These are phyloP conservation scores for Sebastes jordani DNA, from an alignment of 2,797 vertebrate genomes.

Conservation along the genomic window DNA sequence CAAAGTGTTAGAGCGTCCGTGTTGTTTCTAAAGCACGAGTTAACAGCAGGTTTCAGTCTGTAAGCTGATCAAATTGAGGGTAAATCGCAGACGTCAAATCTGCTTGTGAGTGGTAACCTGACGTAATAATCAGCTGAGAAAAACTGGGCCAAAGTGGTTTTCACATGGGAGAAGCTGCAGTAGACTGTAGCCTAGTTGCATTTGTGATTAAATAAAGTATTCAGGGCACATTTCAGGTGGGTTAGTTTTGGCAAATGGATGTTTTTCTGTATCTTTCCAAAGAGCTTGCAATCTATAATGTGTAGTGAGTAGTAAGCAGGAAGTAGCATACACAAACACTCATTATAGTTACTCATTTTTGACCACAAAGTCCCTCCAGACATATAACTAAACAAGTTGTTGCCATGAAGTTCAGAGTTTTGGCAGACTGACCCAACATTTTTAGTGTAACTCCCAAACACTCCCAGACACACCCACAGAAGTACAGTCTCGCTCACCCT, in stretches of 20 bases:
- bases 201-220: neutral
- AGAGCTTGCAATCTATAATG: neutral
- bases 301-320: neutral
- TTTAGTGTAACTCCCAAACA: neutral
- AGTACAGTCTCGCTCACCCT: constrained; percentile 55
- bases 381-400: neutral
- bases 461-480: neutral
- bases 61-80: constrained; percentile 9
- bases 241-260: neutral
- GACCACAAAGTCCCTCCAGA: neutral
- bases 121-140: neutral
- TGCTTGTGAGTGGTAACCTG: neutral
- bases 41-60: neutral
- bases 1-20: neutral
- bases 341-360: neutral
- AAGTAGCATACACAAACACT: neutral
- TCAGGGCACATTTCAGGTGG: neutral
- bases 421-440: neutral
- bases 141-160: neutral
- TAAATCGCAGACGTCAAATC: constrained; percentile 7
- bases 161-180: neutral
- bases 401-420: neutral
- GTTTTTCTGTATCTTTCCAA: neutral
- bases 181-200: neutral
- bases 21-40: neutral